Conservation (phyloP, 2,113 vertebrate genomes). For the Geococcyx californianus region DNA sequence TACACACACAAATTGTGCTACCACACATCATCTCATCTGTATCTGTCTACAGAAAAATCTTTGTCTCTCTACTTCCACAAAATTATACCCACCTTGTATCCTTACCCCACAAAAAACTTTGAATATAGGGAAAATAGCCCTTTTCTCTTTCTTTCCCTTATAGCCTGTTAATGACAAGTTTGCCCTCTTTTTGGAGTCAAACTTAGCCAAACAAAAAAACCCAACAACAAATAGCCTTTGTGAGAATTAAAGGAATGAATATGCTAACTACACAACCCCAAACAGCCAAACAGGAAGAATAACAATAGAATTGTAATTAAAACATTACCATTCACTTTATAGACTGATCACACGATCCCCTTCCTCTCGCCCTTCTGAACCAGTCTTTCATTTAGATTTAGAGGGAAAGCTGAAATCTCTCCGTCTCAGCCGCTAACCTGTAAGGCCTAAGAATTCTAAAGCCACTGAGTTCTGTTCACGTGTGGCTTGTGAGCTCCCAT, state of each 20-base stretch:
- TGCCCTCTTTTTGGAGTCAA: background rate
- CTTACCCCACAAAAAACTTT: background rate
- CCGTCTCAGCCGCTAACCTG: background rate
- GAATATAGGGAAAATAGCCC: background rate
- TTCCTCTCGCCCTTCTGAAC: background rate
- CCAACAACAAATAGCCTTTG: background rate
- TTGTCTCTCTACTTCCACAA: background rate
- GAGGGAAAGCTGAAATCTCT: background rate
- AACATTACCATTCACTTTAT: conserved; percentile 29
- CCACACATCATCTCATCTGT: background rate
- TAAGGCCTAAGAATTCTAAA: background rate
- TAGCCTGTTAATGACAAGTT: background rate
- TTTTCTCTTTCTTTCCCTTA: background rate
- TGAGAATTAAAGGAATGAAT: conserved; percentile 22
- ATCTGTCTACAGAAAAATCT: background rate
- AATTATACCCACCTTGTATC: background rate
- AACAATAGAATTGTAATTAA: conserved; percentile 36
- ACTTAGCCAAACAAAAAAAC: background rate
- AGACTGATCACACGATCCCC: background rate
- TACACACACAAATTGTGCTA: background rate
- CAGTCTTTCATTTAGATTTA: background rate
- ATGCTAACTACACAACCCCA: background rate
- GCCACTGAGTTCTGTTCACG: background rate
- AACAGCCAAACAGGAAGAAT: conserved; percentile 8
- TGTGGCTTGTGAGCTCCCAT: background rate